Evolutionary conservation across 2,888 invertebrate species (phyloP).

Genomic region (Apamea sordens): DNA sequence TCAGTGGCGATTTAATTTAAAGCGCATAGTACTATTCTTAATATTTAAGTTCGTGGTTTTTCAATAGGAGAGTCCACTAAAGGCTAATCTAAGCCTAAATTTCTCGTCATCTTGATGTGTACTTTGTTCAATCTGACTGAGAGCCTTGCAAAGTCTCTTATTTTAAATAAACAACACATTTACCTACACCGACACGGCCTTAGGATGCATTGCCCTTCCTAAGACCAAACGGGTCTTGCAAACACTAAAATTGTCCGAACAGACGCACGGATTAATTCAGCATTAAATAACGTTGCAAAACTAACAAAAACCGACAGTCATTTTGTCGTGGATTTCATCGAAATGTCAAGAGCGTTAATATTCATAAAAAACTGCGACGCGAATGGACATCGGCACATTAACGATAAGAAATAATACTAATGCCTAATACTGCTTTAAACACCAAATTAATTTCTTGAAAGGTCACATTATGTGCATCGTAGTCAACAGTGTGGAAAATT

Average conservation of each 20-base stretch:
- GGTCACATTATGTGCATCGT: constrained; percentile 63
- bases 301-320: constrained; percentile 51
- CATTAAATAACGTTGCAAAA: constrained; percentile 40
- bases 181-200: neutral
- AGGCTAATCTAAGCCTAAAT: neutral
- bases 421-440: constrained; percentile 64
- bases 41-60: no score
- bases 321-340: constrained; percentile 60
- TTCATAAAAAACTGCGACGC: constrained; percentile 59
- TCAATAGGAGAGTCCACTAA: neutral
- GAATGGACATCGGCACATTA: constrained; percentile 61
- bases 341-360: constrained; percentile 67
- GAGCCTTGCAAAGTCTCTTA: neutral
- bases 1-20: no score
- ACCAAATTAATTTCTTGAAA: constrained; percentile 70
- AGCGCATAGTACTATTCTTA: no score
- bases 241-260: constrained; percentile 1
- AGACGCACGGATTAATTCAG: constrained; percentile 15
- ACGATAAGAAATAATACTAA: constrained; percentile 50
- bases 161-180: constrained; percentile 9
- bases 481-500: constrained; percentile 65
- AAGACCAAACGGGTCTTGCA: constrained; percentile 16
- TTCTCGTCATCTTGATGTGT: no score
- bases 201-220: constrained; percentile 38
- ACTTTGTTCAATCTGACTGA: neutral